Percentiles rank a stretch among this genome's conserved stretches.
Conservation (phyloP, 2,113 vertebrate genomes). For the Corynorhinus townsendii region DNA sequence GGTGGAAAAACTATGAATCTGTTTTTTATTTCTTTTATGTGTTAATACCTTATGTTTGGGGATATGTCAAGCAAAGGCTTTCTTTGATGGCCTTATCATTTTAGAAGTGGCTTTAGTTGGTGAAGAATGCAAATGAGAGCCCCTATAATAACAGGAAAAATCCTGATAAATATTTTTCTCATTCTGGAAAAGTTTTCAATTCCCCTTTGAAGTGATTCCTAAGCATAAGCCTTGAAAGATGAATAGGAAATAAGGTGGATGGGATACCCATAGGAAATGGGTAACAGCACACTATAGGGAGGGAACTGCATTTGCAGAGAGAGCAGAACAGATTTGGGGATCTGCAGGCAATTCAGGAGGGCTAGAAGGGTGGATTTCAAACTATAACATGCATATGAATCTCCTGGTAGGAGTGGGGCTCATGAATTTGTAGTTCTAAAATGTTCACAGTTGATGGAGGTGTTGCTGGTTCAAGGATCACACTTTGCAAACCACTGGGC, state of each 20-base stretch:
- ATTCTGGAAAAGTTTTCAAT: not conserved
- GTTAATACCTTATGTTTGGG: not conserved
- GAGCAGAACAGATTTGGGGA: not conserved
- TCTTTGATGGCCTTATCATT: not conserved
- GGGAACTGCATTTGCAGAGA: not conserved
- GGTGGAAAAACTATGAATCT: not conserved
- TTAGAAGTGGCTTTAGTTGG: constrained; percentile 12
- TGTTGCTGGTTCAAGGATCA: not conserved
- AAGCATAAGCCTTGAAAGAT: not conserved
- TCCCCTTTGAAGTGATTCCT: not conserved
- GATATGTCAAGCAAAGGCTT: not conserved
- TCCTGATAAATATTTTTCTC: constrained; percentile 7
- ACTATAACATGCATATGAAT: not conserved
- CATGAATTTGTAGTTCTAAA: not conserved
- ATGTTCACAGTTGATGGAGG: not conserved
- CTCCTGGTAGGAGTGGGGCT: not conserved
- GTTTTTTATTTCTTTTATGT: not conserved
- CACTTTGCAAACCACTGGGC: not conserved
- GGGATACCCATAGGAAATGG: not conserved
- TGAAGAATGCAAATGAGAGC: constrained; percentile 11
- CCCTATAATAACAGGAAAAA: not conserved
- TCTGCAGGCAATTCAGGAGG: not conserved
- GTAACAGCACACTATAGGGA: not conserved
- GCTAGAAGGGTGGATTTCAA: not conserved
- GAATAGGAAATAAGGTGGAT: not conserved